phyloP scores from a whole-genome alignment of 2,888 invertebrate genomes.

The Cryptocheilus praepositus region DNA sequence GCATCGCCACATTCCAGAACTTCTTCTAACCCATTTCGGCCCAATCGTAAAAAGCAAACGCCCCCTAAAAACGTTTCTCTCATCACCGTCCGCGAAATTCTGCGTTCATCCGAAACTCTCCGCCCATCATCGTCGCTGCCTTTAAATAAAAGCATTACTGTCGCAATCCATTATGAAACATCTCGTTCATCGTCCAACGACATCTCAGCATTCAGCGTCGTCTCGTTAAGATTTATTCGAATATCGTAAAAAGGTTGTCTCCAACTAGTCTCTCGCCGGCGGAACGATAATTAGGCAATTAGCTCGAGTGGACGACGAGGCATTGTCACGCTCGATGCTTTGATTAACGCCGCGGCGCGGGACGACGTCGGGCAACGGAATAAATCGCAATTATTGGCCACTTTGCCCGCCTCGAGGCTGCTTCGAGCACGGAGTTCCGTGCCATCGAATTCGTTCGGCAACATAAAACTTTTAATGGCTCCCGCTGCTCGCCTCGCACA shows the following conservation, averaged over 20 bases:
- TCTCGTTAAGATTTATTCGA: conserved; percentile 8
- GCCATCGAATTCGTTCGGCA: conserved; percentile 49
- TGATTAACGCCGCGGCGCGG: conserved; percentile 32
- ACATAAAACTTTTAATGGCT: conserved; percentile 56
- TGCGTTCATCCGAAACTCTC: too few species aligned
- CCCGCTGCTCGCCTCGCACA: conserved; percentile 17
- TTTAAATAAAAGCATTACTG: too few species aligned
- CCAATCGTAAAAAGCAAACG: too few species aligned
- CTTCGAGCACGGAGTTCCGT: conserved; percentile 41
- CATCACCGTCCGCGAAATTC: too few species aligned
- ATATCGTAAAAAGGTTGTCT: conserved; percentile 3
- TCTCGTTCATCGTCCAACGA: too few species aligned
- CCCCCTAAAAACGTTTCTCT: too few species aligned
- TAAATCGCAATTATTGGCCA: conserved; percentile 52
- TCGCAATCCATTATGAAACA: too few species aligned
- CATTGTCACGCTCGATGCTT: conserved; percentile 26
- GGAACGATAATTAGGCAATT: conserved; percentile 38
- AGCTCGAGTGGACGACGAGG: conserved; percentile 22
- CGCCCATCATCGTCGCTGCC: too few species aligned
- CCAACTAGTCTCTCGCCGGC: background rate
- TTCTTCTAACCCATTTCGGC: too few species aligned
- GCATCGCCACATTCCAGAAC: too few species aligned
- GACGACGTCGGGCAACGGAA: conserved; percentile 31
- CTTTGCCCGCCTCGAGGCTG: conserved; percentile 37
- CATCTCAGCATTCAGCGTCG: too few species aligned